Evolutionary conservation across 2,797 vertebrate species (phyloP).

Genomic region (Tachyglossus aculeatus): DNA sequence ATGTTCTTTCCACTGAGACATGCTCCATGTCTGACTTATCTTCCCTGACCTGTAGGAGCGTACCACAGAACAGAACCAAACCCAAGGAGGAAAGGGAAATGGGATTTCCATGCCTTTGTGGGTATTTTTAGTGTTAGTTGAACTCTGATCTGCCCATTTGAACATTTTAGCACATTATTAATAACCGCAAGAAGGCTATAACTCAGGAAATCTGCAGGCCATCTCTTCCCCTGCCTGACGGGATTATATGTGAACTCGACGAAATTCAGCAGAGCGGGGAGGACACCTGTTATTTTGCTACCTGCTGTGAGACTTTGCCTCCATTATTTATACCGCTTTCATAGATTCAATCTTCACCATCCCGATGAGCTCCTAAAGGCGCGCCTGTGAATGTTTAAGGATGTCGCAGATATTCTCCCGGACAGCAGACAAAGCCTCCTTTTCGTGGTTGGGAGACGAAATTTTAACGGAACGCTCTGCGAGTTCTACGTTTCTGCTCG

Average conservation of each 20-base stretch:
- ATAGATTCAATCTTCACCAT: slow-evolving; percentile 78
- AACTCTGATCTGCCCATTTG: slow-evolving; percentile 34
- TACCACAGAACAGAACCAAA: too few relatives aligned
- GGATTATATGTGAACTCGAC: slow-evolving; percentile 25
- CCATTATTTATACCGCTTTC: slow-evolving; percentile 76
- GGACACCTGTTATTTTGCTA: slow-evolving; percentile 49
- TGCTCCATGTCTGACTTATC: too few relatives aligned
- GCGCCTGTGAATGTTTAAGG: slow-evolving; percentile 71
- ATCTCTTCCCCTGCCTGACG: slow-evolving; percentile 20
- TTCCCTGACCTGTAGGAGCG: too few relatives aligned
- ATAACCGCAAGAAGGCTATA: slow-evolving; percentile 25
- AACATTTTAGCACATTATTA: slow-evolving; percentile 49
- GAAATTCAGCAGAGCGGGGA: slow-evolving; percentile 52
- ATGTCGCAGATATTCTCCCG: slow-evolving; percentile 77
- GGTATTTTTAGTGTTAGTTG: slow-evolving; percentile 38
- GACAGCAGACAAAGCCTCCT: slow-evolving; percentile 70
- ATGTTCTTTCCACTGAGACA: too few relatives aligned
- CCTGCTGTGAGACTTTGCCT: slow-evolving; percentile 67
- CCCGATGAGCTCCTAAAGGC: slow-evolving; percentile 69
- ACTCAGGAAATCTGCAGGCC: slow-evolving; percentile 26
- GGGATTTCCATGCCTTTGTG: slow-evolving; percentile 14
- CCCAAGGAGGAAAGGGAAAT: too few relatives aligned
- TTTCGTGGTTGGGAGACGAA: slow-evolving; percentile 62
- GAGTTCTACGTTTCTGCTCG: slow-evolving; percentile 56
- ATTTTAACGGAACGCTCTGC: slow-evolving; percentile 59